Evolutionary conservation across 2,113 vertebrate species (phyloP), one percentile per base, ranked within the genome.

Genomic region (Zapus hudsonius): DNA sequence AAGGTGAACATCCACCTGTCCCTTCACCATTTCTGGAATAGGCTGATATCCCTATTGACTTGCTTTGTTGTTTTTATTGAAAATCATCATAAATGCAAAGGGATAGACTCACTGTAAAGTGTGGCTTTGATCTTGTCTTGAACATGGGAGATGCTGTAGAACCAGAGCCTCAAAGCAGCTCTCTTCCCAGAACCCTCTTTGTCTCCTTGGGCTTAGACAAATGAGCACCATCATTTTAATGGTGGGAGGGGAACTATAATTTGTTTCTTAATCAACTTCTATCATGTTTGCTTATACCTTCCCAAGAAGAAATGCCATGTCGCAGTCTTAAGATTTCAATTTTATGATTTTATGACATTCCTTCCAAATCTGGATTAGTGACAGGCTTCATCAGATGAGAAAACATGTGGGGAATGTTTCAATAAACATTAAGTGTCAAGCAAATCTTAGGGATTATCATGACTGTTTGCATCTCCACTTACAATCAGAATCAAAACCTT

Each of bases 381-480:
- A 85, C 16, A 89, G 36, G 5, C 33, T 89, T 42, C 36, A 69
- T 75, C 16, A 92, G 84, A 86, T 91, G 73, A 84, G 29, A 63
- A 36, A 89, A 84, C n/a, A 20, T 10, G 59, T n/a, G 44, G 70
- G 10, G 87, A 93, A 86, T 38, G 7, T 89, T 89, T 91, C 17
- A 75, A 82, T 90, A 84, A 31, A 23, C 70, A 38, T 42, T 63
- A 86, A 90, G 75, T 89, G 2, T 29, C 76, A 80, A 91, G 69
- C 23, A 92, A 92, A 80, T 83, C 17, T 86, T 88, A 81, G 29
- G 36, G 80, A 84, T 89, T 86, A 86, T 66, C 63, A 90, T 52
- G 13, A 74, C 66, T 47, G 29, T 38, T 69, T 93, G 17, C 25
- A 87, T 20, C 52, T 52, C 52, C 16, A 15, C 52, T 8, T 52